Conservation (phyloP, 1,140 invertebrate species). For the Hycleus phaleratus region DNA sequence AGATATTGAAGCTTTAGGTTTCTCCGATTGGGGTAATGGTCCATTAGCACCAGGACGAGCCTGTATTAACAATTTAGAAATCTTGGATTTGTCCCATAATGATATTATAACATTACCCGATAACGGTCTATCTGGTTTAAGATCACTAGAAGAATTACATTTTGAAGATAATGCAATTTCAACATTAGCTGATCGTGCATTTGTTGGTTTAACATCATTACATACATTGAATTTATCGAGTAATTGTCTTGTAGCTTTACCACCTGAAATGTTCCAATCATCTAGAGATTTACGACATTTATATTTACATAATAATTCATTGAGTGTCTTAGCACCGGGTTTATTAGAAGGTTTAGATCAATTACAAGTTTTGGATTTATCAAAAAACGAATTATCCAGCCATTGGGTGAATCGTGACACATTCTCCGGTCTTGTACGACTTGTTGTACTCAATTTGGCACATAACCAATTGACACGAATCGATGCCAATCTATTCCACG, state of each 20-base stretch:
- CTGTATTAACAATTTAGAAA: conserved; percentile 58
- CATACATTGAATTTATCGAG: conserved; percentile 67
- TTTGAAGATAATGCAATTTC: conserved; percentile 68
- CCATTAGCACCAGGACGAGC: conserved; percentile 44
- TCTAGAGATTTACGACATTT: conserved; percentile 60
- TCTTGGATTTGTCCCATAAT: conserved; percentile 67
- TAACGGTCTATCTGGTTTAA: conserved; percentile 59
- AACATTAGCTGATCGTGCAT: conserved; percentile 60
- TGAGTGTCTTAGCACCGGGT: conserved; percentile 66
- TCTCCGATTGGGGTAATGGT: conserved; percentile 53
- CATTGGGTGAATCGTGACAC: conserved; percentile 72
- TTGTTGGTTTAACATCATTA: conserved; percentile 57
- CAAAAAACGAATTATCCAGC: conserved; percentile 67
- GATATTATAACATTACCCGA: conserved; percentile 61
- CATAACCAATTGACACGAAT: conserved; percentile 64
- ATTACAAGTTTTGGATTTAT: conserved; percentile 69
- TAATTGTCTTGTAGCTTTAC: conserved; percentile 65
- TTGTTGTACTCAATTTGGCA: conserved; percentile 69
- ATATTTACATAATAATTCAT: conserved; percentile 71
- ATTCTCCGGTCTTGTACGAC: conserved; percentile 61
- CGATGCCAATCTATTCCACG: conserved; percentile 64
- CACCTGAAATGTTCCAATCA: conserved; percentile 64
- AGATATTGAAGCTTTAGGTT: conserved; percentile 62
- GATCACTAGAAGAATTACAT: conserved; percentile 55
- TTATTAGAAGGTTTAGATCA: conserved; percentile 67